Conservation (phyloP, 23 tunicate genomes). For the Botrylloides violaceus region DNA sequence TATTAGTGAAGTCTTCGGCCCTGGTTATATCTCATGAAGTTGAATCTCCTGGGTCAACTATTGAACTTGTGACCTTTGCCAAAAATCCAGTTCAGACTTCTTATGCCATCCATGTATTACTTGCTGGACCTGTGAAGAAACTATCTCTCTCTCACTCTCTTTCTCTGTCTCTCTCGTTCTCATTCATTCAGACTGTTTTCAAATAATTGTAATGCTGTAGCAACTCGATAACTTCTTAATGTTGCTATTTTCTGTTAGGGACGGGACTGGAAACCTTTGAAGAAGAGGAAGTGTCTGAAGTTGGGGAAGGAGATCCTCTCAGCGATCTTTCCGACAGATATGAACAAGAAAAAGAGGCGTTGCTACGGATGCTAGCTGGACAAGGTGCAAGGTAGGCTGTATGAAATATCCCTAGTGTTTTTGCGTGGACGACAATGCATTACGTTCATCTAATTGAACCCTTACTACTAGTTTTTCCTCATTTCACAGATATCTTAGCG, state of each 20-base stretch:
- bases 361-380: constrained; percentile 58
- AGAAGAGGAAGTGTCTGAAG: constrained; percentile 24
- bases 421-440: too few species aligned
- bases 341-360: constrained; percentile 63
- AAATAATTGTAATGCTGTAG: not conserved
- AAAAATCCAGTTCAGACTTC: too few species aligned
- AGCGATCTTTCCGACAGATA: constrained; percentile 38
- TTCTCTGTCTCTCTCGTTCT: not conserved
- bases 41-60: too few species aligned
- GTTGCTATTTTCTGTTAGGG: constrained; percentile 26
- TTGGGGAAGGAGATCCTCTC: constrained; percentile 47
- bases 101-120: too few species aligned
- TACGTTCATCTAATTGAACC: too few species aligned
- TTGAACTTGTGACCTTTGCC: too few species aligned
- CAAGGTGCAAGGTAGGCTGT: constrained; percentile 55
- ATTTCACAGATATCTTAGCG: constrained; percentile 76
- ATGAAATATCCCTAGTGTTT: not conserved
- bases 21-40: too few species aligned
- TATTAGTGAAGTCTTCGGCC: too few species aligned
- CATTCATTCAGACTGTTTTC: not conserved
- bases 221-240: not conserved
- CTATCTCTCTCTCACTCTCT: too few species aligned
- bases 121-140: not conserved
- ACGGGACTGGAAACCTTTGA: too few species aligned
- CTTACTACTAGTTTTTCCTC: too few species aligned